Base-by-base conservation (phyloP, 1,140 invertebrate genomes). In the Micrasema minimum region DNA sequence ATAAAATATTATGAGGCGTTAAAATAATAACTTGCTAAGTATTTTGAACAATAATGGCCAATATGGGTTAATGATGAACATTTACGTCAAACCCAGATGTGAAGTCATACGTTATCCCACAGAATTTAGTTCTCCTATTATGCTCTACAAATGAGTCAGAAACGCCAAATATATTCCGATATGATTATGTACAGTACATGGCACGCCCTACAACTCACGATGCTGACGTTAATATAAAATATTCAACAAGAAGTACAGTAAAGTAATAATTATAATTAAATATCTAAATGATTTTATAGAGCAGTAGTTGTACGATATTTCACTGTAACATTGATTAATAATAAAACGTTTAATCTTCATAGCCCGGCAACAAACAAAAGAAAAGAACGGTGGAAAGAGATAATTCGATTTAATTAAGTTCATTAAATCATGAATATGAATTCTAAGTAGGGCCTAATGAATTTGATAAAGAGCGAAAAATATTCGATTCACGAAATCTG, bases 41-140 rank as follows among this genome's bases (percentile, higher is more conserved):
- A 67, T 72, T 26, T 16, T 31, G 46, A 53, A 57, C 50, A 48
- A 68, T 65, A 53, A 69, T 50, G 38, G 62, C 55, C 59, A 41
- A 69, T 69, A 55, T 68, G 48, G 66, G 57, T 68, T 72, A 72
- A 72, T 72, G 71, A 66, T 57, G 37, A 62, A 57, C 66, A 72
- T 69, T 72, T 68, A 65, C 20, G 71, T 69, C 71, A 72, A 43
- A 65, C 61, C 23, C 71, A 72, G 41, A 51, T 61, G 50, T 26
- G 12, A 14, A 67, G 37, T 59, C 35, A 41, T 59, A 38, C 37
- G 22, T 59, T 38, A 59, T 59, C 18, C 55, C 22, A 26, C 16
- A 59, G n/a, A 41, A 22, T 12, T 38, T 9, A 38, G 35, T 20
- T 59, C 4, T 5, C 10, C 55, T 22, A 59, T 59, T 43, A 41